Evolutionary conservation across 2,113 vertebrate species (phyloP).

Genomic region (Sinocyclocheilus rhinocerous): DNA sequence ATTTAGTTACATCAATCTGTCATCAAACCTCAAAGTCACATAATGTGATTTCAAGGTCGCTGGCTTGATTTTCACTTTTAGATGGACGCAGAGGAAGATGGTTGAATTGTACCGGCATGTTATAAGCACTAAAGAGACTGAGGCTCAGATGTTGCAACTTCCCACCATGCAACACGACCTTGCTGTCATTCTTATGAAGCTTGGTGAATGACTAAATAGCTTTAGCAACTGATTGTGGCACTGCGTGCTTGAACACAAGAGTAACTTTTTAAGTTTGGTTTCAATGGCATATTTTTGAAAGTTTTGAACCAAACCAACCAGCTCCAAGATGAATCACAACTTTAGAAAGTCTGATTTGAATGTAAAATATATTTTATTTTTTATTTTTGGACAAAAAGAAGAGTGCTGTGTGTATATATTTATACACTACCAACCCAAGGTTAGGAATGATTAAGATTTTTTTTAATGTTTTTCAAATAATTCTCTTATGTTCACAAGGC

Average conservation of each 20-base stretch:
- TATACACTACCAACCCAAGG: too few species aligned
- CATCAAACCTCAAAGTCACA: background rate
- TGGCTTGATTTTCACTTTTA: background rate
- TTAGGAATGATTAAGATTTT: too few species aligned
- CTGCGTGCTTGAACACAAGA: background rate
- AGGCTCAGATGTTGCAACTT: background rate
- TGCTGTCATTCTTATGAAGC: background rate
- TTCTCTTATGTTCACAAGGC: too few species aligned
- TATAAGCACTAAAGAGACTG: background rate
- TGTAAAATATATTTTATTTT: background rate
- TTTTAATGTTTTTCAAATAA: too few species aligned
- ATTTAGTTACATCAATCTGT: background rate
- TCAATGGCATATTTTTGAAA: background rate
- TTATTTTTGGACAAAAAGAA: too few species aligned
- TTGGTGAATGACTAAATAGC: slow-evolving; percentile 10
- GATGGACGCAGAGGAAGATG: slow-evolving; percentile 1
- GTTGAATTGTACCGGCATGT: slow-evolving; percentile 23
- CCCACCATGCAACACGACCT: background rate
- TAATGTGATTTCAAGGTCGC: background rate
- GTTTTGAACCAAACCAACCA: background rate
- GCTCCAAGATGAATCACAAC: background rate
- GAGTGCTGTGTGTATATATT: background rate
- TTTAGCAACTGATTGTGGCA: background rate
- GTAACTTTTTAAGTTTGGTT: slow-evolving; percentile 1
- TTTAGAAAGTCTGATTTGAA: background rate